Conservation (phyloP, 2,888 invertebrate genomes). For the Ectemnius continuus region DNA sequence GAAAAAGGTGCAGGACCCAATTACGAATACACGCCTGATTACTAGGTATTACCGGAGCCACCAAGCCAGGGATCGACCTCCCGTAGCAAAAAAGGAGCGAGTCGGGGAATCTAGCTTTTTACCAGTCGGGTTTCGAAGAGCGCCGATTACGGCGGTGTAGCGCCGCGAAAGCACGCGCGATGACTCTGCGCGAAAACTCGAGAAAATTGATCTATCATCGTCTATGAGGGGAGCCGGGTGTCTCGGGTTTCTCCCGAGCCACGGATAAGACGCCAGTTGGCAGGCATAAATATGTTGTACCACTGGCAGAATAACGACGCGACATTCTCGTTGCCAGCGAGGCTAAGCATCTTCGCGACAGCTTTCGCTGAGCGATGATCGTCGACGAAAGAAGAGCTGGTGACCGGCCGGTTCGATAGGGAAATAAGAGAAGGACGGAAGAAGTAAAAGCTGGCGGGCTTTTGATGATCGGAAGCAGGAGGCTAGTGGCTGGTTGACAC, state of each 20-base stretch:
- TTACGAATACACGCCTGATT: slow-evolving; percentile 6
- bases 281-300: slow-evolving; percentile 21
- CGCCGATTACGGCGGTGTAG: background rate
- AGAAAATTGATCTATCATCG: slow-evolving; percentile 19
- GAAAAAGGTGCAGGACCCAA: background rate
- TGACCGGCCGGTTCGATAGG: background rate
- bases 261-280: background rate
- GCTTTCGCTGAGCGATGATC: slow-evolving; percentile 36
- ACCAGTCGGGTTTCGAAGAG: background rate
- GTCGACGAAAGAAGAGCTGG: background rate
- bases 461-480: background rate
- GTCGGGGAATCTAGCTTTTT: background rate
- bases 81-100: background rate
- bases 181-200: slow-evolving; percentile 5
- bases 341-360: slow-evolving; percentile 5
- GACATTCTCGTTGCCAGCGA: background rate
- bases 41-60: slow-evolving; percentile 1
- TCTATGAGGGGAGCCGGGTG: background rate
- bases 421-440: background rate
- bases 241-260: slow-evolving; percentile 2
- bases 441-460: background rate
- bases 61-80: background rate
- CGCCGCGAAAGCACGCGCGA: background rate
- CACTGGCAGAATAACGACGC: slow-evolving; percentile 15
- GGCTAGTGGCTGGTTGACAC: slow-evolving; percentile 12